These are phyloP conservation scores for Spodoptera littoralis DNA, from an alignment of 2,888 invertebrate species.

Conservation along the genomic window DNA sequence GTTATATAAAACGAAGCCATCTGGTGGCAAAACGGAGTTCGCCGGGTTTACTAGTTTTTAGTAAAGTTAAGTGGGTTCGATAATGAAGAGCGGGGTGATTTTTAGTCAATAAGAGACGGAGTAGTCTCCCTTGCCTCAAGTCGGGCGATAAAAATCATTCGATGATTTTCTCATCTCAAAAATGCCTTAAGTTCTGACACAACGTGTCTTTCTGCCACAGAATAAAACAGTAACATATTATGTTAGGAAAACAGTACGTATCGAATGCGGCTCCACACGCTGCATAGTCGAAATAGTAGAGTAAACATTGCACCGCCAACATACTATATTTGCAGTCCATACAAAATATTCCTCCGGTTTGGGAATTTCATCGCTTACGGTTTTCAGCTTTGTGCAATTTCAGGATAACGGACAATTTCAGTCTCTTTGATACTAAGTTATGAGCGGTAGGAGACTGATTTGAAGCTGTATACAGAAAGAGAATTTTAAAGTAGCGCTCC, in stretches of 20 bases:
- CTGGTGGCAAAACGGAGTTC: too few species aligned
- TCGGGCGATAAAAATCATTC: too few species aligned
- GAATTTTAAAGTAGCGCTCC: not conserved
- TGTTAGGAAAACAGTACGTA: not conserved
- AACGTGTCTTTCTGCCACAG: too few species aligned
- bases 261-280: not conserved
- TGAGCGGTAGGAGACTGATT: not conserved
- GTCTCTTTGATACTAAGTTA: not conserved
- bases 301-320: slow-evolving; percentile 20
- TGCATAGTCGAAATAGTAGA: slow-evolving; percentile 14
- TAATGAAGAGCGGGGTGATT: too few species aligned
- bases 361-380: slow-evolving; percentile 1
- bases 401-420: slow-evolving; percentile 1
- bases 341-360: slow-evolving; percentile 17
- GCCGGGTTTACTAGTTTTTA: too few species aligned
- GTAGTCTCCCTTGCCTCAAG: too few species aligned
- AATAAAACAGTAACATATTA: not conserved
- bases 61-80: too few species aligned
- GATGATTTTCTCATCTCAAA: too few species aligned
- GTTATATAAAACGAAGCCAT: too few species aligned
- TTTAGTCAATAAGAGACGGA: too few species aligned
- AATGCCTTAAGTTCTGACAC: too few species aligned
- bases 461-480: not conserved
- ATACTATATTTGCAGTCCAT: slow-evolving; percentile 10
- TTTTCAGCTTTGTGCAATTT: slow-evolving; percentile 1